phyloP scores from a whole-genome alignment of 2,888 invertebrate genomes.

The Calameuta idolon region DNA sequence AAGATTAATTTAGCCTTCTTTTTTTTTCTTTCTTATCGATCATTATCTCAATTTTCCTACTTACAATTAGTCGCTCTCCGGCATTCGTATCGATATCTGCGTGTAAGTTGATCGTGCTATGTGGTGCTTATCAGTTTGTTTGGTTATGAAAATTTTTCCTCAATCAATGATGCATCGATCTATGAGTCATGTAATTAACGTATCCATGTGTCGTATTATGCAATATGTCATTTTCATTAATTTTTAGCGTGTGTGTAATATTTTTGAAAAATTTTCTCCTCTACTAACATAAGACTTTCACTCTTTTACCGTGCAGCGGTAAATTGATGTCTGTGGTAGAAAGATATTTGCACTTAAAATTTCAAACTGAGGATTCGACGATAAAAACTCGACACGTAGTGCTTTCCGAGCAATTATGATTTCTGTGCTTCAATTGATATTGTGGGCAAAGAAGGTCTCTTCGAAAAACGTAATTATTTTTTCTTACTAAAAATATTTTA shows the following conservation, averaged over 20 bases:
- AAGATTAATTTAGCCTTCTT: background rate
- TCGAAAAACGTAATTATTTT: conserved; percentile 29
- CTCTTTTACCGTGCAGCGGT: background rate
- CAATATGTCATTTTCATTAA: background rate
- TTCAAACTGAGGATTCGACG: background rate
- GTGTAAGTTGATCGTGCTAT: background rate
- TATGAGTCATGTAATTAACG: background rate
- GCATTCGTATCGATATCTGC: background rate
- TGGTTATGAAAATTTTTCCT: background rate
- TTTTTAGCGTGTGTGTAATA: background rate
- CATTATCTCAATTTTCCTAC: background rate
- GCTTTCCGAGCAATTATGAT: conserved; percentile 25
- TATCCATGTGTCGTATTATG: background rate
- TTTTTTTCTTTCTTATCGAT: background rate
- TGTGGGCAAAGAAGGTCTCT: conserved; percentile 30
- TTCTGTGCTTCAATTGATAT: conserved; percentile 33
- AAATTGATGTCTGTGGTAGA: background rate
- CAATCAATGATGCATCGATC: background rate
- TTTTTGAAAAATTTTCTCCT: background rate
- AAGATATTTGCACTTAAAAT: background rate
- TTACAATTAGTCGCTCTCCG: background rate
- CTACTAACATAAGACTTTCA: background rate
- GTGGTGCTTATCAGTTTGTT: background rate
- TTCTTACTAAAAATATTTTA: conserved; percentile 13
- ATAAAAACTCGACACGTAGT: background rate